phyloP scores from a whole-genome alignment of 2,113 vertebrate genomes.

The Genyomyrus donnyi region DNA sequence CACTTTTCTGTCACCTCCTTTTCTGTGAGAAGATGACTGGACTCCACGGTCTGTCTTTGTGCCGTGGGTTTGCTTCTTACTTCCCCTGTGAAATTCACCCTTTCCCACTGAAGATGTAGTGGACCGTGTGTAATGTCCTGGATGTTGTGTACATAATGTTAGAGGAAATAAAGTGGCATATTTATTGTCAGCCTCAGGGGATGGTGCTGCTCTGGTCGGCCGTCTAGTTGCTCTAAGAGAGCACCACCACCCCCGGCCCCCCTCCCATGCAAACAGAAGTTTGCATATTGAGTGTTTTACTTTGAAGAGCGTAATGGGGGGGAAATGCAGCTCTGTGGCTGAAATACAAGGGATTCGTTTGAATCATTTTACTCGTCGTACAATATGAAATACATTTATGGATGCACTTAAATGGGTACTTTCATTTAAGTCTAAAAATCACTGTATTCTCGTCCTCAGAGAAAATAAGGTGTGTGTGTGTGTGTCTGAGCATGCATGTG shows the following conservation, averaged over 20 bases:
- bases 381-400: background rate
- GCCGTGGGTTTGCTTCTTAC: background rate
- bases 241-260: background rate
- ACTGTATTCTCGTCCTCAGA: background rate
- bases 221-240: background rate
- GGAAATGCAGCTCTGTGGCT: background rate
- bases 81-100: background rate
- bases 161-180: background rate
- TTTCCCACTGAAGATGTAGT: background rate
- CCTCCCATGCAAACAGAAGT: background rate
- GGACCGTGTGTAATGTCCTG: background rate
- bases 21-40: background rate
- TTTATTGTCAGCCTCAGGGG: background rate
- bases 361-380: background rate
- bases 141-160: background rate
- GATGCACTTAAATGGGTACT: background rate
- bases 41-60: background rate
- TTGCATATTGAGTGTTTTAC: background rate
- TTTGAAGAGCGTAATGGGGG: background rate
- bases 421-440: background rate
- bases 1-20: background rate
- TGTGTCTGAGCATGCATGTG: background rate
- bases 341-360: background rate
- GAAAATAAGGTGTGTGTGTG: background rate
- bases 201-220: background rate